Conservation (phyloP, 2,888 invertebrate species). For the Aphrophora alni region DNA sequence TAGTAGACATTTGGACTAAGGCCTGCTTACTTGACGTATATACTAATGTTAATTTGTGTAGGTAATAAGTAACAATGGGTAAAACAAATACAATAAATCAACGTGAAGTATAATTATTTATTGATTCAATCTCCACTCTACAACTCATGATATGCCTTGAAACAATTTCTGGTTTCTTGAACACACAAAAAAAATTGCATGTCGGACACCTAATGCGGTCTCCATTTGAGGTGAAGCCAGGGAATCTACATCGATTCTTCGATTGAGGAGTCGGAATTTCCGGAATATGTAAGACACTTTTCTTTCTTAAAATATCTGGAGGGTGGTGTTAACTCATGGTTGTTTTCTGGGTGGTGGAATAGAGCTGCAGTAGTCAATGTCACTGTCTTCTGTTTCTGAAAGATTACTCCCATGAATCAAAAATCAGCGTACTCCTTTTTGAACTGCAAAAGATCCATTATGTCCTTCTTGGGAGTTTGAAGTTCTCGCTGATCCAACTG, state of each 20-base stretch:
- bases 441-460: conserved; percentile 10
- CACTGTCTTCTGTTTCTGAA: neutral
- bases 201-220: neutral
- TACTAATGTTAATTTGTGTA: too few relatives aligned
- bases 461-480: neutral
- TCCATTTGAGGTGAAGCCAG: conserved; percentile 10
- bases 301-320: too few relatives aligned
- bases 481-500: conserved; percentile 56
- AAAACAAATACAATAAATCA: too few relatives aligned
- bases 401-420: neutral
- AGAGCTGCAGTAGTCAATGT: neutral
- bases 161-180: conserved; percentile 14
- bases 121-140: too few relatives aligned
- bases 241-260: conserved; percentile 13
- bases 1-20: too few relatives aligned
- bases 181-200: conserved; percentile 1
- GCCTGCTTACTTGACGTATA: too few relatives aligned
- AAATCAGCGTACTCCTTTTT: neutral
- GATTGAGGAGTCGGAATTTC: neutral
- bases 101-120: too few relatives aligned
- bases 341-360: neutral
- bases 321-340: too few relatives aligned
- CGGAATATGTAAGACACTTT: conserved; percentile 16
- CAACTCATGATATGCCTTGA: neutral
- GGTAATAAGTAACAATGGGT: too few relatives aligned